These are phyloP conservation scores for Tadarida brasiliensis DNA, from an alignment of 2,797 vertebrate species.

Conservation along the genomic window DNA sequence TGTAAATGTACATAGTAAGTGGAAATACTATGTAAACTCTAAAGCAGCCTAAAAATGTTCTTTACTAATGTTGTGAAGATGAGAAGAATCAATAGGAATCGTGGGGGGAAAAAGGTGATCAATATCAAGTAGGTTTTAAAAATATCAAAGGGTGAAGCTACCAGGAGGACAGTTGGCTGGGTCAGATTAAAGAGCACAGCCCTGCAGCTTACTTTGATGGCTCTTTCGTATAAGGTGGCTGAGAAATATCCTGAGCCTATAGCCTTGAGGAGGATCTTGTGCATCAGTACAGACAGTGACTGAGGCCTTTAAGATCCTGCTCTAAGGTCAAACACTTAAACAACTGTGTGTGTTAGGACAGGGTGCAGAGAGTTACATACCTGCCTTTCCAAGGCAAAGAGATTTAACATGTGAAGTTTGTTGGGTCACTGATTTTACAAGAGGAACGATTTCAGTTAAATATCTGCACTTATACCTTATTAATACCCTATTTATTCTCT, in stretches of 20 bases:
- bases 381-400: not conserved
- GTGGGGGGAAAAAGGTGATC: not conserved
- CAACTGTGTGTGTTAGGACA: not conserved
- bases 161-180: not conserved
- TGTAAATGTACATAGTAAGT: not conserved
- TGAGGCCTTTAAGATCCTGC: not conserved
- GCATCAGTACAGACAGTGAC: not conserved
- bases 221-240: not conserved
- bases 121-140: not conserved
- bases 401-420: not conserved
- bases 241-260: not conserved
- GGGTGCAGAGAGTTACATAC: not conserved
- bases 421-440: not conserved
- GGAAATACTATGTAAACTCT: not conserved
- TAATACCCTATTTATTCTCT: not conserved
- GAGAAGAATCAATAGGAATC: not conserved
- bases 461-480: not conserved
- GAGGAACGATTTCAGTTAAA: not conserved
- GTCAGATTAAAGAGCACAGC: not conserved
- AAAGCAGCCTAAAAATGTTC: not conserved
- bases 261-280: not conserved
- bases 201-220: not conserved
- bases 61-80: not conserved
- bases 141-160: not conserved
- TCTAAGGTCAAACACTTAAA: not conserved